Evolutionary conservation across 2,113 vertebrate species (phyloP).

Genomic region (Anseranas semipalmata): DNA sequence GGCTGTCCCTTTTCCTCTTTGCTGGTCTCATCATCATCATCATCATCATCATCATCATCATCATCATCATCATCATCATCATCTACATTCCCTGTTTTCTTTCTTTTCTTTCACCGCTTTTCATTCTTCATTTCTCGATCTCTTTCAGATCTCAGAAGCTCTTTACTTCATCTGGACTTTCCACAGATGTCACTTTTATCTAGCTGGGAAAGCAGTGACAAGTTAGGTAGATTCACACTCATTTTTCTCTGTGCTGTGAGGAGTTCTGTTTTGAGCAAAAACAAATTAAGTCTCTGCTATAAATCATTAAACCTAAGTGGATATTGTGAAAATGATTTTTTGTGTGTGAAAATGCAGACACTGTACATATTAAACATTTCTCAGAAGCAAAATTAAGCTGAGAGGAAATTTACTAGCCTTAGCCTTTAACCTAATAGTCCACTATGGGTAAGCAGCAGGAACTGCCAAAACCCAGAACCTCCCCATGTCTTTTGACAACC

Average conservation of each 20-base stretch:
- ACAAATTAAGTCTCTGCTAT: background rate
- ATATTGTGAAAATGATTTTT: background rate
- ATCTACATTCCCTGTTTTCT: background rate
- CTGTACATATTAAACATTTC: background rate
- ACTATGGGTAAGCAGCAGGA: background rate
- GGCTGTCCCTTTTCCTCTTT: background rate
- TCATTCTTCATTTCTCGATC: background rate
- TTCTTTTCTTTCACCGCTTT: background rate
- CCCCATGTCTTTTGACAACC: background rate
- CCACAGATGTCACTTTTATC: background rate
- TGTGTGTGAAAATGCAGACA: background rate
- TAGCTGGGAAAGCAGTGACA: background rate
- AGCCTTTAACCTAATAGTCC: background rate
- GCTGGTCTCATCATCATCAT: background rate
- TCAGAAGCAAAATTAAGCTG: constrained; percentile 25
- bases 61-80: background rate
- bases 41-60: background rate
- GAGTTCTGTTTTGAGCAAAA: background rate
- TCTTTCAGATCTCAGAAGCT: background rate
- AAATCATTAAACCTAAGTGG: constrained; percentile 22
- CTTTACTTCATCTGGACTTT: background rate
- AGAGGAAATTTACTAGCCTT: background rate
- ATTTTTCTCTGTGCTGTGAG: background rate
- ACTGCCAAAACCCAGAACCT: background rate
- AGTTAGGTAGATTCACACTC: background rate